Conservation (phyloP, 2,113 vertebrate genomes). For the Anthoscopus minutus region DNA sequence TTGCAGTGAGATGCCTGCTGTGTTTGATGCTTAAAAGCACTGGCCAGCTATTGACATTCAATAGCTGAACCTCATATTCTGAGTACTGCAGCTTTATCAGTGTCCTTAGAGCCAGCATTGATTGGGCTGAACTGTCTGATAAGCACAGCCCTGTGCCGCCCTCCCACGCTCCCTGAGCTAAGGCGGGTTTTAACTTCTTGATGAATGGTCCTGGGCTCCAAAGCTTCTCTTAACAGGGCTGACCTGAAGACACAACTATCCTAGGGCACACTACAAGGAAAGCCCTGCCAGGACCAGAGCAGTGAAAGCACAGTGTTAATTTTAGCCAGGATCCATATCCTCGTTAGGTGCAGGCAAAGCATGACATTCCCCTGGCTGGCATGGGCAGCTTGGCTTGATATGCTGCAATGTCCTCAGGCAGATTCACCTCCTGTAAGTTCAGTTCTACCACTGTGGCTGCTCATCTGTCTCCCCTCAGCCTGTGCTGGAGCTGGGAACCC, state of each 20-base stretch:
- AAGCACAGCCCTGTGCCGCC: accelerated
- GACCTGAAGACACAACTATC: not conserved
- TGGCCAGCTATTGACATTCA: not conserved
- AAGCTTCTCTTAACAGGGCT: not conserved
- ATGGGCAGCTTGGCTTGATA: accelerated
- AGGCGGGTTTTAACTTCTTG: not conserved
- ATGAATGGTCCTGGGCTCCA: not conserved
- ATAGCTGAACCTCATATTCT: not conserved
- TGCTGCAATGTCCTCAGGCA: not conserved
- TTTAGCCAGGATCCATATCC: not conserved
- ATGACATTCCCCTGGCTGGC: not conserved
- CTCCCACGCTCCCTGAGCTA: not conserved
- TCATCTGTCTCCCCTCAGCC: not conserved
- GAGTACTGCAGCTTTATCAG: not conserved
- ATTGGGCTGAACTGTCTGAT: not conserved
- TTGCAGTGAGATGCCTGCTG: not conserved
- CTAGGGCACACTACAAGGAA: not conserved
- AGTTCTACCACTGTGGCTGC: not conserved
- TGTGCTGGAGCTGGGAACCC: not conserved
- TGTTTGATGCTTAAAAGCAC: not conserved
- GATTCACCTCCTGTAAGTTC: not conserved
- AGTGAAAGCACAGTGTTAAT: not conserved
- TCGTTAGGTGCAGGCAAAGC: accelerated
- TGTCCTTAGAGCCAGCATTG: not conserved
- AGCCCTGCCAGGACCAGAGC: not conserved